Evolutionary conservation across 64 coral and sea anemone species (phyloP).

Genomic region (Stichodactyla mertensii): DNA sequence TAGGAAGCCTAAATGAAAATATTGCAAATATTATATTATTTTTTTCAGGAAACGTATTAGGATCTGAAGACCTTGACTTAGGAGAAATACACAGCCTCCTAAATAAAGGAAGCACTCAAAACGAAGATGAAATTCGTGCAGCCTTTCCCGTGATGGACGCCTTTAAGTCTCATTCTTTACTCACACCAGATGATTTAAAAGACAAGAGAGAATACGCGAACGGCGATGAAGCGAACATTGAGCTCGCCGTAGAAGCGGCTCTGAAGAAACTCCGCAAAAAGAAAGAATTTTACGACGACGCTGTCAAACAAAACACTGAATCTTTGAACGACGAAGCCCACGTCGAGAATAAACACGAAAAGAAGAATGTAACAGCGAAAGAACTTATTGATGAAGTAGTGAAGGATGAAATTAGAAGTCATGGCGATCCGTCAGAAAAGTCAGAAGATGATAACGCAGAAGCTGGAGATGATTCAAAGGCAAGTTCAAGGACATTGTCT

Average conservation of each 20-base stretch:
- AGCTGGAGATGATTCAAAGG: too few relatives aligned
- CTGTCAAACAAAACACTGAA: slow-evolving; percentile 2
- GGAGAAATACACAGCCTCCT: neutral
- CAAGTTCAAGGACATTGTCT: neutral
- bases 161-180: slow-evolving; percentile 39
- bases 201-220: slow-evolving; percentile 52
- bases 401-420: slow-evolving; percentile 40
- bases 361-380: slow-evolving; percentile 31
- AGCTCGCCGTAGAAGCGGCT: slow-evolving; percentile 29
- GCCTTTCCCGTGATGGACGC: slow-evolving; percentile 64
- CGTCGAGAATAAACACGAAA: neutral
- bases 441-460: neutral
- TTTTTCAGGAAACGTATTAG: neutral
- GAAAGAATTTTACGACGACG: slow-evolving; percentile 12
- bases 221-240: slow-evolving; percentile 26
- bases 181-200: slow-evolving; percentile 40
- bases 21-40: neutral
- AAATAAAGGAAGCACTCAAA: neutral
- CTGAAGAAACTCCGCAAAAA: slow-evolving; percentile 50
- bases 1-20: too few relatives aligned
- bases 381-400: slow-evolving; percentile 59
- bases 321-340: neutral
- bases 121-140: slow-evolving; percentile 19
- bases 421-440: neutral
- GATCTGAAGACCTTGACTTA: neutral